phyloP scores from a whole-genome alignment of 2,888 invertebrate species.

The Cenopis cana region DNA sequence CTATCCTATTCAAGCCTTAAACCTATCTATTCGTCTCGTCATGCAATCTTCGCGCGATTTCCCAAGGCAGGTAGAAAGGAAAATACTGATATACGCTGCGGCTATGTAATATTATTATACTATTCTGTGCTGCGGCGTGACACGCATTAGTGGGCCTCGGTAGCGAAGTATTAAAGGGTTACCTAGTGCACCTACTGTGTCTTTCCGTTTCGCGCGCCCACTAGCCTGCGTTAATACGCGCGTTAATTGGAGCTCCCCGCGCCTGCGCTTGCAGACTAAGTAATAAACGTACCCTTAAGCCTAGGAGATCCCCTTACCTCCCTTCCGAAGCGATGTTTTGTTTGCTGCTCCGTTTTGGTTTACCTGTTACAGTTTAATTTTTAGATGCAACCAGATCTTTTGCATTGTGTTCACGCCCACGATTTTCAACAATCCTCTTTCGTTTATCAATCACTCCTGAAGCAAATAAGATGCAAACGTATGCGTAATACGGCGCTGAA shows the following conservation, averaged over 20 bases:
- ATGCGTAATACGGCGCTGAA: neutral
- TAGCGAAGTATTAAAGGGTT: too few species aligned
- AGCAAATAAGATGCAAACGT: neutral
- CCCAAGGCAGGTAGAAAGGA: too few species aligned
- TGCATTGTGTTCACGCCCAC: too few species aligned
- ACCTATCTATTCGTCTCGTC: too few species aligned
- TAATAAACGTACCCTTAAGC: slow-evolving; percentile 40
- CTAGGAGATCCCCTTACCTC: slow-evolving; percentile 37
- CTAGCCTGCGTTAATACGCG: slow-evolving; percentile 48
- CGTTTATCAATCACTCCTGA: neutral
- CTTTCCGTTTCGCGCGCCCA: slow-evolving; percentile 16
- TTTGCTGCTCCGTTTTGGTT: neutral
- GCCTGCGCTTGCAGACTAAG: slow-evolving; percentile 38
- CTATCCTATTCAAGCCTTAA: too few species aligned
- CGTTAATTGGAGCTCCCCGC: slow-evolving; percentile 48
- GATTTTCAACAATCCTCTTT: too few species aligned
- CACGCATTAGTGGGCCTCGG: too few species aligned
- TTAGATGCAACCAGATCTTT: neutral
- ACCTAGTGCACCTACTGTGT: neutral
- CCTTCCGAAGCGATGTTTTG: slow-evolving; percentile 23
- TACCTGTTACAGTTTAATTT: neutral
- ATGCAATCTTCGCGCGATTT: too few species aligned
- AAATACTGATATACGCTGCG: too few species aligned
- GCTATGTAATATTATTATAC: too few species aligned
- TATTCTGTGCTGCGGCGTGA: too few species aligned